Evolutionary conservation across 2,888 invertebrate species (phyloP).

Genomic region (Zaprionus bogoriensis): DNA sequence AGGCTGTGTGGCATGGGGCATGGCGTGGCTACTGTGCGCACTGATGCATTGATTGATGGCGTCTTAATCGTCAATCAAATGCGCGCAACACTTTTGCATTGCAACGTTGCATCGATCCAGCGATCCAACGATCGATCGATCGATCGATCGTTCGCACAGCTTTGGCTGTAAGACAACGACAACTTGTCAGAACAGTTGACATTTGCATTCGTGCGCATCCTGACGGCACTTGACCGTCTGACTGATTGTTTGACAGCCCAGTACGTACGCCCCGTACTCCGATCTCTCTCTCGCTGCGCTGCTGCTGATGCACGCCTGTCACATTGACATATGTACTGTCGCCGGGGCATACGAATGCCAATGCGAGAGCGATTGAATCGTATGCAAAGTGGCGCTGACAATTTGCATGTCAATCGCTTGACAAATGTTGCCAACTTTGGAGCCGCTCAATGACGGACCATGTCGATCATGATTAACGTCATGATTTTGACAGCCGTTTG

Average conservation of each 20-base stretch:
- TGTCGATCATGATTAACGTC: constrained; percentile 70
- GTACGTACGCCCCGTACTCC: background rate
- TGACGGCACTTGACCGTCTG: constrained; percentile 66
- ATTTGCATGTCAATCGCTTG: constrained; percentile 76
- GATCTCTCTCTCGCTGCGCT: background rate
- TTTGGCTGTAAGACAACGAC: constrained; percentile 53
- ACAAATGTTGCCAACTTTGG: constrained; percentile 77
- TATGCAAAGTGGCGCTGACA: constrained; percentile 70
- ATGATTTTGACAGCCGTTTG: constrained; percentile 72
- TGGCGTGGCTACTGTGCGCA: constrained; percentile 54
- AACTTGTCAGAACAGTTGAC: constrained; percentile 73
- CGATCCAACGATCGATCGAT: constrained; percentile 19
- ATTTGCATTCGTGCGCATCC: constrained; percentile 76
- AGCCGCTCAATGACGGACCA: constrained; percentile 59
- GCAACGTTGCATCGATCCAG: constrained; percentile 38
- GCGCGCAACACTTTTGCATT: constrained; percentile 77
- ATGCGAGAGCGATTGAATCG: constrained; percentile 9
- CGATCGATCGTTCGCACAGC: background rate
- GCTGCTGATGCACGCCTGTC: constrained; percentile 64
- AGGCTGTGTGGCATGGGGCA: background rate
- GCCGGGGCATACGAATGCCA: background rate
- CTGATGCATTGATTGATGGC: constrained; percentile 82
- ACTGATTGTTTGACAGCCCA: constrained; percentile 73
- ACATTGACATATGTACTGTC: constrained; percentile 75
- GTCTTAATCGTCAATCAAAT: constrained; percentile 82